Evolutionary conservation across 2,888 invertebrate species (phyloP).

Genomic region (Liodrosophila aerea): DNA sequence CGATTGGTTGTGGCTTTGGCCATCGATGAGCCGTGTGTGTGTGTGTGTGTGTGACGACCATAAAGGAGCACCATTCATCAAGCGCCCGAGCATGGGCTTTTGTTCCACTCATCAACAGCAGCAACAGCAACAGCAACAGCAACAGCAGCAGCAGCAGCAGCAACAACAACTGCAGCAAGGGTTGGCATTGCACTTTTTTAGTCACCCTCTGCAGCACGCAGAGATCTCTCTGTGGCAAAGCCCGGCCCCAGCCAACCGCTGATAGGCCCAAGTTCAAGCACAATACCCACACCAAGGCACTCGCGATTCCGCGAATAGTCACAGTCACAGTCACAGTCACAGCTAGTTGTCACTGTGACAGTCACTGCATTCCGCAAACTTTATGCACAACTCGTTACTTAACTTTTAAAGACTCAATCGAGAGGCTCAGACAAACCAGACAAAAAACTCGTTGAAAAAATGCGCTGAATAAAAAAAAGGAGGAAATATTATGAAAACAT

Average conservation of each 20-base stretch:
- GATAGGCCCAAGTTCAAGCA: slow-evolving; percentile 23
- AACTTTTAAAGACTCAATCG: no score
- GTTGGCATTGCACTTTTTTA: slow-evolving; percentile 48
- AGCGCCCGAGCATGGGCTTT: slow-evolving; percentile 26
- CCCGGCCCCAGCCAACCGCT: slow-evolving; percentile 6
- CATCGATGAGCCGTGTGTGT: slow-evolving; percentile 60
- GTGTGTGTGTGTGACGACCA: slow-evolving; percentile 11
- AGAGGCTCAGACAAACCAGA: no score
- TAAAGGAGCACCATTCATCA: slow-evolving; percentile 45
- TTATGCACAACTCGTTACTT: no score
- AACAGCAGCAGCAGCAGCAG: slow-evolving; percentile 12
- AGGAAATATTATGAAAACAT: slow-evolving; percentile 36
- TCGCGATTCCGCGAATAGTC: neutral
- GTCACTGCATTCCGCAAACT: no score
- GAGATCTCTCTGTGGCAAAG: neutral
- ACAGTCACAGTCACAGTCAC: neutral
- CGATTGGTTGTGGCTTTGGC: slow-evolving; percentile 67
- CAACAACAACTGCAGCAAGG: slow-evolving; percentile 35
- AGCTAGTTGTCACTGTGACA: no score
- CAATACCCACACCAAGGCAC: slow-evolving; percentile 2
- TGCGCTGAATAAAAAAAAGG: neutral
- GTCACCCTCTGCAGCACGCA: slow-evolving; percentile 43
- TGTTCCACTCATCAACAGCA: slow-evolving; percentile 41
- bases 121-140: slow-evolving; percentile 11
- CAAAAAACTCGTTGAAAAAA: no score